Conservation (phyloP, 30 jellyfish, hydroid and myxozoan species). For the Hydra vulgaris region DNA sequence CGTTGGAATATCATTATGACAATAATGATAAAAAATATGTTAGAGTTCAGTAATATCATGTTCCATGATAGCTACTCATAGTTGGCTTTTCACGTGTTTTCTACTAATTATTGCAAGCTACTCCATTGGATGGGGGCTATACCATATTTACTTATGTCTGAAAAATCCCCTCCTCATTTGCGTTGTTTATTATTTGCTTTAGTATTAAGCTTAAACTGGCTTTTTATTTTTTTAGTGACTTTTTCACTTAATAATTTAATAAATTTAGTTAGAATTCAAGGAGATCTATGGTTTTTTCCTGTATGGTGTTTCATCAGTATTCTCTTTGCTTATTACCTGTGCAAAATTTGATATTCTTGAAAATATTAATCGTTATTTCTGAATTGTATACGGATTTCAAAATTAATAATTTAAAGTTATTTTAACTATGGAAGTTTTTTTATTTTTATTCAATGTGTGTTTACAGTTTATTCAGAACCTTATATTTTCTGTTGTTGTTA, state of each 20-base stretch:
- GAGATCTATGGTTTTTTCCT: conserved; percentile 14
- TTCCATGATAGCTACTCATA: not conserved
- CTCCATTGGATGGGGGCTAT: conserved; percentile 28
- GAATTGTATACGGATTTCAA: not conserved
- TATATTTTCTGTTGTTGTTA: no score
- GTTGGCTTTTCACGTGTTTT: not conserved
- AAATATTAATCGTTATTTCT: not conserved
- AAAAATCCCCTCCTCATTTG: conserved; percentile 9
- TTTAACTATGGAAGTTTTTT: no score
- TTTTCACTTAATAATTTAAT: not conserved
- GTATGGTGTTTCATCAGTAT: not conserved
- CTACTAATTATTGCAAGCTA: not conserved
- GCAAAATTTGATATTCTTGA: not conserved
- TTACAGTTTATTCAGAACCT: no score
- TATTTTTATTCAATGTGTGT: no score
- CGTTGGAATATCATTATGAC: not conserved
- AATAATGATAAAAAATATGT: no score
- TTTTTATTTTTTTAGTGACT: conserved; percentile 2
- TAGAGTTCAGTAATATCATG: not conserved
- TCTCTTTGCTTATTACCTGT: not conserved
- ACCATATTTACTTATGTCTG: conserved; percentile 31
- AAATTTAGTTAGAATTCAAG: not conserved
- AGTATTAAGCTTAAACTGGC: not conserved
- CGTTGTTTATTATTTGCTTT: conserved; percentile 6
- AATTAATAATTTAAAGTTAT: no score